Base-by-base conservation (phyloP, 2,113 vertebrate genomes). In the Lepisosteus osseus region DNA sequence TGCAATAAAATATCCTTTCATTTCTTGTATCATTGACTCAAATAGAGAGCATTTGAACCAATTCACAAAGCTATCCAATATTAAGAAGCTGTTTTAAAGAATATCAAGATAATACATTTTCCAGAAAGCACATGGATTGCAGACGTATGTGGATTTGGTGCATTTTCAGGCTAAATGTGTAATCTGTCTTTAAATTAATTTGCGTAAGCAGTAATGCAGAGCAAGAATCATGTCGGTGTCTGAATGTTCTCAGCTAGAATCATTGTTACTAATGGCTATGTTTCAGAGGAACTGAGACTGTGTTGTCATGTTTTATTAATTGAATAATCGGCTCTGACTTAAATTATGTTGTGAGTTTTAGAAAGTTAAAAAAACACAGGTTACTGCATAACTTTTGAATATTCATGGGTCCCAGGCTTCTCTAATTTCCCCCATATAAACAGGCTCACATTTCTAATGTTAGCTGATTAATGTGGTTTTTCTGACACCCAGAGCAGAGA, bases 391-490 rank as follows among this genome's bases (percentile, higher is more conserved):
- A 43, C 67, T 51, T 56, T 64, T 41, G 67, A 70, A 68, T 70
- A 57, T 65, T 56, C 54, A 44, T 43, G 57, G 40, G 44, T 63
- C 47, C 64, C 47, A 51, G 41, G 56, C 54, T 29, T 65, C 61
- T 59, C 44, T 29, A 70, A 42, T 69, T 57, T 69, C 61, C 54
- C 42, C 9, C 54, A 59, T 55, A 68, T 65, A 65, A 69, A 62
- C 44, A 65, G 45, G 2, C n/a, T 42, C 54, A 44, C 61, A 6
- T 56, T 8, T 44, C 43, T 70, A 66, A 70, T 70, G 54, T 70
- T 7, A 51, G 54, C 61, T 54, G 43, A 69, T 66, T 70, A 70
- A 70, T 45, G 51, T 74, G 42, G 15, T 7, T 64, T 74, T 63
- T 12, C 61, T 65, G 61, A 65, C 62, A 70, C 61, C 68, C 57